phyloP scores from a whole-genome alignment of 2,888 invertebrate genomes.

The Phlogophora meticulosa region DNA sequence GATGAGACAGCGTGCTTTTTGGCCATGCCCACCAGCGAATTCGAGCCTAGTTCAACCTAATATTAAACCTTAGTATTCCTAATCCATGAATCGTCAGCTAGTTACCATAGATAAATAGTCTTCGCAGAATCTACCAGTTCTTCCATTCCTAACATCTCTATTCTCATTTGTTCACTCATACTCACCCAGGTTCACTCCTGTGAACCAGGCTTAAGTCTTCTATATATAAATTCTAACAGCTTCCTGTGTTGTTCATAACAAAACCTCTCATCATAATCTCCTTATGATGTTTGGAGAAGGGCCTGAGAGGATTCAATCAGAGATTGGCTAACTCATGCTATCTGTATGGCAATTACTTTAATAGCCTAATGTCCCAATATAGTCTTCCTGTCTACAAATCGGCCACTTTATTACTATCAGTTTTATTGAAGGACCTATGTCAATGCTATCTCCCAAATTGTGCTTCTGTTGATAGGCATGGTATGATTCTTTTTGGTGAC shows the following conservation, averaged over 20 bases:
- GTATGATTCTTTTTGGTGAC: too few relatives aligned
- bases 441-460: background rate
- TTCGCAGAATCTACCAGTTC: too few relatives aligned
- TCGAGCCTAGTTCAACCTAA: too few relatives aligned
- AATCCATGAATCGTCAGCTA: too few relatives aligned
- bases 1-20: too few relatives aligned
- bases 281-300: constrained; percentile 29
- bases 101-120: too few relatives aligned
- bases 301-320: constrained; percentile 61
- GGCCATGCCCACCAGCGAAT: too few relatives aligned
- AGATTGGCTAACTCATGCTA: constrained; percentile 58
- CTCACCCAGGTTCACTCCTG: background rate
- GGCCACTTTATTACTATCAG: constrained; percentile 33
- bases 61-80: too few relatives aligned
- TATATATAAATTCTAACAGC: background rate
- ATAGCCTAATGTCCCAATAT: constrained; percentile 63
- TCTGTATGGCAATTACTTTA: constrained; percentile 65
- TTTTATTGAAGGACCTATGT: constrained; percentile 18
- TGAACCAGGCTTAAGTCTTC: background rate
- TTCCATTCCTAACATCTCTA: too few relatives aligned
- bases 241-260: constrained; percentile 4
- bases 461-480: background rate
- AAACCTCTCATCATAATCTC: background rate
- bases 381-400: constrained; percentile 60
- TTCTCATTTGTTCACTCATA: too few relatives aligned